Base-by-base conservation (phyloP, 92 coral and sea anemone genomes). In the Phenganax subtilis region DNA sequence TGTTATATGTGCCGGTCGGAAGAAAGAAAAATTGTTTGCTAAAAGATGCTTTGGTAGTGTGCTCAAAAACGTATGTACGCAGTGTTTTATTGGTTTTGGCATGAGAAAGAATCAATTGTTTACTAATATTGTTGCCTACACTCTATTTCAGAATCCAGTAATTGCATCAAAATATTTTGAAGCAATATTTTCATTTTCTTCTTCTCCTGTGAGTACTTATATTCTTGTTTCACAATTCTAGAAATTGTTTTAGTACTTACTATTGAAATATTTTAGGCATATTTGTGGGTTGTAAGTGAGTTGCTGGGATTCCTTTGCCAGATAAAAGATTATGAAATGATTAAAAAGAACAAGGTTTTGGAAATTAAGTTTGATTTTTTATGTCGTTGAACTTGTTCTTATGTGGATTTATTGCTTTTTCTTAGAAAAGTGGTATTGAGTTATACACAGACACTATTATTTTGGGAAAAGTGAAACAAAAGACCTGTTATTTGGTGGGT, bases 401-500 rank as follows among this genome's bases (percentile, higher is more conserved):
- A 53, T 64, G 0, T 62, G 12, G 20, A 56, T 75, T 15, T 58
- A 9, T 51, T 80, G n/a, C 14, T 55, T 65, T 31, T 2, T 86
- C 57, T 51, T 84, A 94, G 98, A 92, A 87, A 72, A 86, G 88
- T 10, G 82, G 92, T 82, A 82, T 94, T 65, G 96, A 94, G 67
- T 86, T 94, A 75, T 94, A 94, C 57, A 57, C 90, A 57, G 92
- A 90, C 57, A 88, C 93, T 8, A 81, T 92, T 57, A 51, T 94
- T 9, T 87, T 81, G 61, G 86, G 88, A 52, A 94, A 94, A 81
- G 91, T 89, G 31, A 89, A 81, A 63, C 91, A 85, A 63, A 30
- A 84, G 52, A 86, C 87, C 10, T 87, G 76, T 66, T 73, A 88
- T 28, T 74, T 94, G 96, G 98, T 94, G 70, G 85, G 92, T 87